A percentile compares a stretch with the other conserved stretches of the same genome.
Evolutionary conservation across 2,797 vertebrate genomes (phyloP).

Genomic region (Synaphobranchus kaupii): DNA sequence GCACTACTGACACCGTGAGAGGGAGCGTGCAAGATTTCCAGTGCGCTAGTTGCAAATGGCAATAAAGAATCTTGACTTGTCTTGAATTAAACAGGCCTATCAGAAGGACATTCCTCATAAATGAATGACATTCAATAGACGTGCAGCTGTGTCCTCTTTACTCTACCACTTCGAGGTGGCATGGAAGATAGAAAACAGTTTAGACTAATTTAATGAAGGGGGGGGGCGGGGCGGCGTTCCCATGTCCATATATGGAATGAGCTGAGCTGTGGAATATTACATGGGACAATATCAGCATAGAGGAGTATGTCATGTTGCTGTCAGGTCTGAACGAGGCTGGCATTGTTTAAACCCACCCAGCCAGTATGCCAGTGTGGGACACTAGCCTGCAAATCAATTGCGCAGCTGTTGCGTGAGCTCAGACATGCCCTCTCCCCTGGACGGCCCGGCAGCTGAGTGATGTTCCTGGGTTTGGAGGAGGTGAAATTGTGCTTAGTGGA

Average conservation of each 20-base stretch:
- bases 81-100: not conserved
- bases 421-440: not conserved
- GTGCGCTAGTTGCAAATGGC: too few species aligned
- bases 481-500: not conserved
- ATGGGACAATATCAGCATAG: not conserved
- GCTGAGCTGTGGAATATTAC: not conserved
- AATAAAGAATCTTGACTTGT: too few species aligned
- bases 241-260: not conserved
- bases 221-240: too few species aligned
- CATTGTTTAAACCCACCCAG: too few species aligned
- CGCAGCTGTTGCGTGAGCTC: not conserved
- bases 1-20: too few species aligned
- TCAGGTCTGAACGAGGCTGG: too few species aligned
- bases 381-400: not conserved
- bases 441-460: not conserved
- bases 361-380: not conserved
- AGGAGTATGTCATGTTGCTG: not conserved
- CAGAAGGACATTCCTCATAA: not conserved
- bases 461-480: not conserved
- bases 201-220: not conserved
- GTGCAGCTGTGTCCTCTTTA: not conserved
- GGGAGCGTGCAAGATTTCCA: too few species aligned
- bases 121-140: not conserved
- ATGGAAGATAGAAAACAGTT: not conserved
- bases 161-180: not conserved